Conservation (phyloP, 2,888 invertebrate genomes). For the Drosophila subsilvestris region DNA sequence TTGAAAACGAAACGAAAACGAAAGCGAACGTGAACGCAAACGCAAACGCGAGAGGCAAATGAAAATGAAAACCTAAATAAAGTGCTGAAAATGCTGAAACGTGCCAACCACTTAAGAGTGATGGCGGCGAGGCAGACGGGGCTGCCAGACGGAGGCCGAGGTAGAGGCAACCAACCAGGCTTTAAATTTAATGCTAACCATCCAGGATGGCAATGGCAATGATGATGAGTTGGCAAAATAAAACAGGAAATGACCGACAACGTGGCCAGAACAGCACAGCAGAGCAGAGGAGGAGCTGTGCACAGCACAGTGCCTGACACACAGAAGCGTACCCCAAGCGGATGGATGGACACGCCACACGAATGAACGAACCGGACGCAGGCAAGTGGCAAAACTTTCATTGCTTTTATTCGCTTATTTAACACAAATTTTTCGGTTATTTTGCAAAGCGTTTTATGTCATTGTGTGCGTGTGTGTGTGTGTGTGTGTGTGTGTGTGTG, state of each 20-base stretch:
- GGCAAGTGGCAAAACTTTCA: constrained; percentile 68
- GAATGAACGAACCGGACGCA: constrained; percentile 42
- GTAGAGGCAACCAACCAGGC: constrained; percentile 13
- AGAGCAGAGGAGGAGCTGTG: background rate
- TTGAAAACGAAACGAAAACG: constrained; percentile 41
- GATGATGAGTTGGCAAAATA: constrained; percentile 69
- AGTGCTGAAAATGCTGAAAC: constrained; percentile 48
- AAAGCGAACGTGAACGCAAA: background rate
- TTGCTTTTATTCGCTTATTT: constrained; percentile 75
- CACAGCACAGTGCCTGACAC: background rate
- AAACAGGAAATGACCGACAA: constrained; percentile 49
- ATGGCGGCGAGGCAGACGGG: background rate
- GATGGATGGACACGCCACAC: constrained; percentile 35
- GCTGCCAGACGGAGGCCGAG: background rate
- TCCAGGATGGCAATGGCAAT: constrained; percentile 23
- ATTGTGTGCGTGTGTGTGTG: constrained; percentile 4
- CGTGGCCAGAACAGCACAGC: constrained; percentile 17
- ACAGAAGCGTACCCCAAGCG: constrained; percentile 6
- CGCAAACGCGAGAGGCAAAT: constrained; percentile 12
- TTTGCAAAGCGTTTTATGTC: constrained; percentile 54
- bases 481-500: constrained; percentile 6
- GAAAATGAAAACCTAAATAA: constrained; percentile 48
- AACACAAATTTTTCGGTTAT: constrained; percentile 72
- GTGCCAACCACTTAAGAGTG: constrained; percentile 42
- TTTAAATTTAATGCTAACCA: constrained; percentile 60